These are phyloP conservation scores for Eurypyga helias DNA, from an alignment of 2,113 vertebrate species.

Conservation along the genomic window DNA sequence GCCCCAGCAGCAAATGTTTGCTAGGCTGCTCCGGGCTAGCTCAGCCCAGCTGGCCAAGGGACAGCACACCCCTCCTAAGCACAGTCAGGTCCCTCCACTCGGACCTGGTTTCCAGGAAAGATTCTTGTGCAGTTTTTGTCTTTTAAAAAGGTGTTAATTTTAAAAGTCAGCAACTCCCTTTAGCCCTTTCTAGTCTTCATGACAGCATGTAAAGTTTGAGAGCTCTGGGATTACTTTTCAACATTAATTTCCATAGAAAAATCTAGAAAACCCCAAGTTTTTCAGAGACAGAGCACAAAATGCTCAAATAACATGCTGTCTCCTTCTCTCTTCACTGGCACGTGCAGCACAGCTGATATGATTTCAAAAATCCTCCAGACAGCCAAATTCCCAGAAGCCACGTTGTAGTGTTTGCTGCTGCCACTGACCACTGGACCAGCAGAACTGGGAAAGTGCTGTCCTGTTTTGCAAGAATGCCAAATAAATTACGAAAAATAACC, in stretches of 20 bases:
- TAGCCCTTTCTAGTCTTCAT: not conserved
- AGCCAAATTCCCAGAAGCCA: not conserved
- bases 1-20: not conserved
- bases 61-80: too few species aligned
- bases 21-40: not conserved
- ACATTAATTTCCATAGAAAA: not conserved
- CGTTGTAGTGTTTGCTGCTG: not conserved
- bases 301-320: not conserved
- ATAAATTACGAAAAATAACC: not conserved
- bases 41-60: not conserved
- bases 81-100: not conserved
- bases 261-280: not conserved
- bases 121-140: accelerated
- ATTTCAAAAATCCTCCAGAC: not conserved
- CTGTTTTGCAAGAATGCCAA: not conserved
- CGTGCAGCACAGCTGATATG: not conserved
- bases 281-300: not conserved
- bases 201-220: not conserved
- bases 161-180: not conserved
- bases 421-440: not conserved
- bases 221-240: not conserved
- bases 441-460: not conserved
- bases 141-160: not conserved
- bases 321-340: not conserved
- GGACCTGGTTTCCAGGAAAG: not conserved